Evolutionary conservation across 1,140 invertebrate genomes (phyloP).

Genomic region (Trachymyrmex septentrionalis): DNA sequence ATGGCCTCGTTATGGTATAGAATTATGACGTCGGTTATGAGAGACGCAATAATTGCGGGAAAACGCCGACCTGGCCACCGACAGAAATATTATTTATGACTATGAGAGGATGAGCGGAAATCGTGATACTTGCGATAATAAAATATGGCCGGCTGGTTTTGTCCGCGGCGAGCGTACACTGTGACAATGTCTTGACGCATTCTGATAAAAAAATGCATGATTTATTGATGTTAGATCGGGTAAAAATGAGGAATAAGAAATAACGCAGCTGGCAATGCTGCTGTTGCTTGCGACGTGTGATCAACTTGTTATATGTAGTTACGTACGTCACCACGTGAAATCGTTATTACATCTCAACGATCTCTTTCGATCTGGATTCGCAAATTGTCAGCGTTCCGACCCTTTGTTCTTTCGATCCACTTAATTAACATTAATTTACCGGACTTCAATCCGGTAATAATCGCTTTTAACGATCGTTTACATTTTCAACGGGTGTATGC

Average conservation of each 20-base stretch:
- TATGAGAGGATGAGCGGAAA: conserved; percentile 52
- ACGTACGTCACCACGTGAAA: neutral
- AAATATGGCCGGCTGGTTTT: conserved; percentile 72
- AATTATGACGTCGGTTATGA: conserved; percentile 76
- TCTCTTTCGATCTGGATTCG: too few species aligned
- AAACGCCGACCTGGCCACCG: conserved; percentile 65
- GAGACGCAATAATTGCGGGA: conserved; percentile 75
- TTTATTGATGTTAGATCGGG: conserved; percentile 21
- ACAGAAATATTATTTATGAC: conserved; percentile 75
- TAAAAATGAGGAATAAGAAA: conserved; percentile 1
- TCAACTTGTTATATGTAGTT: neutral
- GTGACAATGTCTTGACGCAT: conserved; percentile 25
- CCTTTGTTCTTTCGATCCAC: neutral
- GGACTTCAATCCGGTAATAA: neutral
- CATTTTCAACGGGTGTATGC: neutral
- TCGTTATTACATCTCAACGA: neutral
- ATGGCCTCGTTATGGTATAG: conserved; percentile 66
- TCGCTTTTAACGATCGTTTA: conserved; percentile 13
- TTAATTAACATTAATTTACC: neutral
- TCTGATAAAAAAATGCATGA: conserved; percentile 18
- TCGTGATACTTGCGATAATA: conserved; percentile 72
- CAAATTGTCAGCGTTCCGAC: neutral
- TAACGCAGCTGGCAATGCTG: neutral
- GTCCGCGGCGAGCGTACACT: conserved; percentile 34
- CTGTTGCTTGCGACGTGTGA: neutral